These are phyloP conservation scores for Eupithecia vulgata DNA, from an alignment of 2,888 invertebrate genomes.

Conservation along the genomic window DNA sequence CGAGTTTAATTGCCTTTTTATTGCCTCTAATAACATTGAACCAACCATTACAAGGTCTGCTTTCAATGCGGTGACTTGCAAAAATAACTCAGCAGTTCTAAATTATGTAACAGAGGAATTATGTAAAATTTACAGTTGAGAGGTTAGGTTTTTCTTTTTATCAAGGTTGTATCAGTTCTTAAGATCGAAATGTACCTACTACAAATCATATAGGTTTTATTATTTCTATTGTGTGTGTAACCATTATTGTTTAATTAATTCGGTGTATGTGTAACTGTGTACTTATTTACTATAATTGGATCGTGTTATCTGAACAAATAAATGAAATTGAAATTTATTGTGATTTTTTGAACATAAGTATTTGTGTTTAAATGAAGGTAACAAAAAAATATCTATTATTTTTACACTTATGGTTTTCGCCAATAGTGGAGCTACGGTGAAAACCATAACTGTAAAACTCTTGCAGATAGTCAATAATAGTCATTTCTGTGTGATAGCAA, in stretches of 20 bases:
- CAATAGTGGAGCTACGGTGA: too few relatives aligned
- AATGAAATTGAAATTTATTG: too few relatives aligned
- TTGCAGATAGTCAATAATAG: neutral
- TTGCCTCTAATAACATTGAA: slow-evolving; percentile 54
- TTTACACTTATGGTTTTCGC: too few relatives aligned
- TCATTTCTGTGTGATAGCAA: neutral
- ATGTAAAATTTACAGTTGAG: neutral
- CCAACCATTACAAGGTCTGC: slow-evolving; percentile 35
- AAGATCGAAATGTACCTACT: neutral
- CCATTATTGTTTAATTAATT: too few relatives aligned
- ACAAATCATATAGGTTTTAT: neutral
- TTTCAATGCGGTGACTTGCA: slow-evolving; percentile 33
- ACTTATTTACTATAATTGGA: too few relatives aligned
- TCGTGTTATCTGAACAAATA: too few relatives aligned
- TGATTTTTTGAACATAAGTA: too few relatives aligned
- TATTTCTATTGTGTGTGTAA: too few relatives aligned
- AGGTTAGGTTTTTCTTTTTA: neutral
- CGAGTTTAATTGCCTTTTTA: slow-evolving; percentile 57
- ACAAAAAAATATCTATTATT: too few relatives aligned
- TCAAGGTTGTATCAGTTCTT: neutral
- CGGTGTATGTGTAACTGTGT: too few relatives aligned
- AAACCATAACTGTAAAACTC: too few relatives aligned
- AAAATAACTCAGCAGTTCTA: slow-evolving; percentile 5
- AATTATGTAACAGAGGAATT: neutral
- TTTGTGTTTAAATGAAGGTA: too few relatives aligned